Evolutionary conservation across 2,888 invertebrate genomes (phyloP), one percentile per base, ranked within the genome.

Genomic region (Plagodis pulveraria): DNA sequence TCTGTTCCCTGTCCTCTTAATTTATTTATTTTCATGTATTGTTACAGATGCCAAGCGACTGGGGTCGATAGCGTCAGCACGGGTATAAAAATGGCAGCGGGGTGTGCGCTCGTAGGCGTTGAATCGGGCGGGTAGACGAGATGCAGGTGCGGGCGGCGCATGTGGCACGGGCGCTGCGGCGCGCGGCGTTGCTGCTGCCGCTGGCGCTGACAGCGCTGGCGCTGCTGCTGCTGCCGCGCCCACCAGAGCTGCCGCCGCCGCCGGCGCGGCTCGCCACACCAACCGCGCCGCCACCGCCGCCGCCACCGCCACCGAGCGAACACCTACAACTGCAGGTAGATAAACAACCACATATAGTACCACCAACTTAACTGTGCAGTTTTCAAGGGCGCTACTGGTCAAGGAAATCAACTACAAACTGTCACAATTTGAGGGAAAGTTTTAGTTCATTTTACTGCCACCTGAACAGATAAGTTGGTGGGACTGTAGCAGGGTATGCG

Each of bases 151-250:
- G 91, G 69, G 81, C 78, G 81, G 84, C 83, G 78, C 86, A 87
- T 59, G 81, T 81, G 70, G 77, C 87, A 74, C 86, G 91, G 62
- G 83, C 84, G 74, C 76, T 90, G 77, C 87, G 90, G 73, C 89
- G 92, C 65, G 83, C 77, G 63, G 83, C 87, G 84, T 83, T 93
- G 81, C 84, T 94, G 82, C 73, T 93, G 86, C 87, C 92, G 84
- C 74, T 93, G 87, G 79, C 76, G 73, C 81, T 94, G 71, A 89
- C 94, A 42, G 93, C 92, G 63, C 81, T 93, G 63, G 91, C 91
- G 73, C 80, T 93, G 78, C 84, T 93, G 83, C 84, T 92, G 76
- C 85, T 91, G 75, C 88, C 90, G 72, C 86, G 89, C 66, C 81
- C 90, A 70, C 84, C 83, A 61, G 77, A 84, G 65, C 77, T 80